These are phyloP conservation scores for Rotaria macrura DNA, from an alignment of 2,888 invertebrate genomes.

Conservation along the genomic window DNA sequence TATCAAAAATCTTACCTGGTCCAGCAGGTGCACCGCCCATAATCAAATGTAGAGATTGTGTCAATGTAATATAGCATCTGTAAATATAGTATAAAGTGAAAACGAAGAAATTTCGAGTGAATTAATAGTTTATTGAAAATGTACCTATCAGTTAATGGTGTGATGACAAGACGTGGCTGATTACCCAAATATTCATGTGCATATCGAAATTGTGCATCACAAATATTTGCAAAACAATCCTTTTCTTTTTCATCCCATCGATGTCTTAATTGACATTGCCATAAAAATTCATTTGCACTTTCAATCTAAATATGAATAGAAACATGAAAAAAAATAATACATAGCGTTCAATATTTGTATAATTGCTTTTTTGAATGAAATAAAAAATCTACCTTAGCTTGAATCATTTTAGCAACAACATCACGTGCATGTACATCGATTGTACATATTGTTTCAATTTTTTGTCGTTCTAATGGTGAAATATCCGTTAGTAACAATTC, in stretches of 20 bases:
- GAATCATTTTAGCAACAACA: constrained; percentile 81
- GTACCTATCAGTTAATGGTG: constrained; percentile 69
- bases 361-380: too few species aligned
- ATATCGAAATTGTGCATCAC: constrained; percentile 85
- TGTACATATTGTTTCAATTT: constrained; percentile 95
- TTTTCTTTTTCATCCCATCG: constrained; percentile 79
- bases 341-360: too few species aligned
- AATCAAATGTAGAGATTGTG: constrained; percentile 79
- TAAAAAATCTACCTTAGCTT: constrained; percentile 43
- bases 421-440: constrained; percentile 75
- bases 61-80: constrained; percentile 83
- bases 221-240: constrained; percentile 89
- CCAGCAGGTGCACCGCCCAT: constrained; percentile 95
- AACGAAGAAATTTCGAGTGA: constrained; percentile 43
- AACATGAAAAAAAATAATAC: too few species aligned
- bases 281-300: constrained; percentile 76
- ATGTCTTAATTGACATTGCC: constrained; percentile 79
- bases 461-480: constrained; percentile 77
- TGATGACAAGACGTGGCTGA: constrained; percentile 84
- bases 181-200: constrained; percentile 90
- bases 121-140: background rate
- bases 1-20: constrained; percentile 50
- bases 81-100: constrained; percentile 51
- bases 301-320: constrained; percentile 50
- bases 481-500: constrained; percentile 75